A percentile compares a stretch with the other conserved stretches of the same genome.
Conservation (phyloP, 2,113 vertebrate species). For the Anolis sagrei region DNA sequence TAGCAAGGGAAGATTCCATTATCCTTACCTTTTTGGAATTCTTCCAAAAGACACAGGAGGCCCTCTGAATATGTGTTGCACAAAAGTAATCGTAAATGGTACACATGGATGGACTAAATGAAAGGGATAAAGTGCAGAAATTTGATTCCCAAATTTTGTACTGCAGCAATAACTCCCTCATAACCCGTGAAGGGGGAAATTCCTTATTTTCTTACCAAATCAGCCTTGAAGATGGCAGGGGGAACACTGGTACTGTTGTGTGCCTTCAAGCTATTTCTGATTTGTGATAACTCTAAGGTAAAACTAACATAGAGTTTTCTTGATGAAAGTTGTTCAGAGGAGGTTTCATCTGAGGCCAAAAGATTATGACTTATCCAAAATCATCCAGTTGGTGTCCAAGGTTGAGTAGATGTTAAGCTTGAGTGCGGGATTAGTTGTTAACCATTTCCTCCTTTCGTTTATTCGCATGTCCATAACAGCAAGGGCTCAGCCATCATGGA, state of each 20-base stretch:
- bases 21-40: constrained; percentile 41
- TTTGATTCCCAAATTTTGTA: constrained; percentile 27
- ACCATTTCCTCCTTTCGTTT: too few relatives aligned
- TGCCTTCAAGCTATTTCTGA: too few relatives aligned
- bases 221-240: not conserved
- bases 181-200: constrained; percentile 6
- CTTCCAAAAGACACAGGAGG: too few relatives aligned
- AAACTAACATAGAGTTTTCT: too few relatives aligned
- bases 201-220: constrained; percentile 26
- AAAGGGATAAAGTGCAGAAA: constrained; percentile 35
- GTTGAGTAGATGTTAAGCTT: too few relatives aligned
- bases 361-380: not conserved
- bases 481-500: too few relatives aligned
- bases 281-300: too few relatives aligned
- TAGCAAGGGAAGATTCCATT: constrained; percentile 27
- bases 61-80: too few relatives aligned
- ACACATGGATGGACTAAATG: constrained; percentile 36
- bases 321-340: not conserved
- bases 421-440: too few relatives aligned
- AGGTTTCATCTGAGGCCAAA: not conserved
- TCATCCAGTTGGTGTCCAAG: too few relatives aligned
- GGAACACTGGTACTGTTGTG: not conserved
- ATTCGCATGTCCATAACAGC: too few relatives aligned
- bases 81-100: constrained; percentile 47
- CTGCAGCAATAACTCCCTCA: not conserved